phyloP scores from a whole-genome alignment of 2,888 invertebrate species.

The Aporophyla nigra region DNA sequence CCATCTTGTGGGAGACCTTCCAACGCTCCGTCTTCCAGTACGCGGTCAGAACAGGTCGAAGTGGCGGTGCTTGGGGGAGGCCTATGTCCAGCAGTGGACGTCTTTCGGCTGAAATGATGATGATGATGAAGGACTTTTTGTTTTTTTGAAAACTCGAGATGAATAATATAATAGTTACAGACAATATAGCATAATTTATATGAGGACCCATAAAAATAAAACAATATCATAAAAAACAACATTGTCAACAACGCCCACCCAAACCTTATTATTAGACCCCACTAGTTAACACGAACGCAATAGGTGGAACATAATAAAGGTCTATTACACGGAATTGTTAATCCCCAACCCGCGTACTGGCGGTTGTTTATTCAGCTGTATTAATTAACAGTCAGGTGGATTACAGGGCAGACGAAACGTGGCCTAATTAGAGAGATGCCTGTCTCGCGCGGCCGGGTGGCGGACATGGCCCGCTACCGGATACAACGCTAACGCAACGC shows the following conservation, averaged over 20 bases:
- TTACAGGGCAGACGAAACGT: slow-evolving; percentile 77
- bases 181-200: not conserved
- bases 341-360: slow-evolving; percentile 65
- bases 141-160: not conserved
- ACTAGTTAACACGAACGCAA: slow-evolving; percentile 58
- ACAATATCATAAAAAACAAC: slow-evolving; percentile 13
- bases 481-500: slow-evolving; percentile 49
- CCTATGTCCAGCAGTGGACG: too few species aligned
- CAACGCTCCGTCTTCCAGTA: too few species aligned
- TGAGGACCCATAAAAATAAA: slow-evolving; percentile 4
- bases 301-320: slow-evolving; percentile 63
- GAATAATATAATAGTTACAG: not conserved
- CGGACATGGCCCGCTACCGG: slow-evolving; percentile 53
- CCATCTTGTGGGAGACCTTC: too few species aligned
- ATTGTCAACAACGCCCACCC: slow-evolving; percentile 31
- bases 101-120: too few species aligned
- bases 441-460: slow-evolving; percentile 59
- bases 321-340: slow-evolving; percentile 70
- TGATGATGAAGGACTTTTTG: too few species aligned
- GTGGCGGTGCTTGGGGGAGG: too few species aligned
- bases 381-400: slow-evolving; percentile 79
- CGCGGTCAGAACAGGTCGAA: too few species aligned
- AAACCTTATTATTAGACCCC: slow-evolving; percentile 33
- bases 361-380: slow-evolving; percentile 77
- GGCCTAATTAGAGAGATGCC: slow-evolving; percentile 77